These are phyloP conservation scores for Drosophila picticornis DNA, from an alignment of 2,888 invertebrate species.

Conservation along the genomic window DNA sequence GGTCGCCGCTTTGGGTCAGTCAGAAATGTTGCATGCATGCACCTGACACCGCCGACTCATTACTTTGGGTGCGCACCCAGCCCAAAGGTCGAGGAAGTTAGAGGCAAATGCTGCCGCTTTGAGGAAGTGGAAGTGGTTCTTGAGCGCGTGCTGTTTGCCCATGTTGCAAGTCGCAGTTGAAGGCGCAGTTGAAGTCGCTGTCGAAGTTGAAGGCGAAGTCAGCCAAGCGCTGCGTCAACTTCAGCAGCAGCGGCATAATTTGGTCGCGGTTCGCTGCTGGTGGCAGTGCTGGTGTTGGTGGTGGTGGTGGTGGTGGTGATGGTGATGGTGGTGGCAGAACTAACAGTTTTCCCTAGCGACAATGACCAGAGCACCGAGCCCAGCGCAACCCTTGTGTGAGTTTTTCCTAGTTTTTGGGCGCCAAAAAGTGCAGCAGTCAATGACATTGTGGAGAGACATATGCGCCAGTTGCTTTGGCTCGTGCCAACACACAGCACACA, in stretches of 20 bases:
- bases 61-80: constrained; percentile 60
- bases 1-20: constrained; percentile 60
- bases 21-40: constrained; percentile 59
- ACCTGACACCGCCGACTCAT: constrained; percentile 76
- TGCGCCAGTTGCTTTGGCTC: constrained; percentile 59
- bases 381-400: constrained; percentile 64
- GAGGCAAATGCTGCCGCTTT: constrained; percentile 51
- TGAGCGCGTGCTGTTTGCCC: constrained; percentile 72
- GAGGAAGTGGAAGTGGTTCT: constrained; percentile 48
- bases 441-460: constrained; percentile 67
- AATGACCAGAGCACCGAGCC: constrained; percentile 21
- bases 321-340: constrained; percentile 57
- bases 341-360: constrained; percentile 73
- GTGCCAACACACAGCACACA: constrained; percentile 59
- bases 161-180: constrained; percentile 28
- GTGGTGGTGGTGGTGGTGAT: constrained; percentile 33
- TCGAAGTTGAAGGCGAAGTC: constrained; percentile 41
- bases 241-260: constrained; percentile 63
- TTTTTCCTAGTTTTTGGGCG: constrained; percentile 67
- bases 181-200: constrained; percentile 35
- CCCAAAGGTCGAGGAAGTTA: constrained; percentile 53
- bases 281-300: constrained; percentile 12
- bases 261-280: constrained; percentile 73
- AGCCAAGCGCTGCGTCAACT: constrained; percentile 70
- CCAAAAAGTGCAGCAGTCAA: constrained; percentile 71